Evolutionary conservation across 30 jellyfish, hydroid and myxozoan species (phyloP).

Genomic region (Hydractinia symbiolongicarpus): DNA sequence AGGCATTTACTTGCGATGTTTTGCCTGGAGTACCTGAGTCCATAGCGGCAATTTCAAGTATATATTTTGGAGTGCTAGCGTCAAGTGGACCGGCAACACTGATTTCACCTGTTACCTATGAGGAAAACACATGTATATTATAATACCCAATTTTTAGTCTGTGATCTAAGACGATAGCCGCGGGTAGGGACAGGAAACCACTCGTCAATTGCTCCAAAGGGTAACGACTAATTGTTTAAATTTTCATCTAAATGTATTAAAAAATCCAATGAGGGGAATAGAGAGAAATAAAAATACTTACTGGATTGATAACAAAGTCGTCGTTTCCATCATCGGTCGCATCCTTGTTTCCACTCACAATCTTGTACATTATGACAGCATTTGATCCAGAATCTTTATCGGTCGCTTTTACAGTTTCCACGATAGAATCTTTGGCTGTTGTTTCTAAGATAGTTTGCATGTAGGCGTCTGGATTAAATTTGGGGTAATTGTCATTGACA

Average conservation of each 20-base stretch:
- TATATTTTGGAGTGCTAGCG: constrained; percentile 6
- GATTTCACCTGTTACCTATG: neutral
- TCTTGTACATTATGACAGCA: neutral
- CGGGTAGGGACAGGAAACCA: too few species aligned
- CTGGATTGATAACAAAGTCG: constrained; percentile 9
- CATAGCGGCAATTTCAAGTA: neutral
- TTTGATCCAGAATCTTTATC: constrained; percentile 12
- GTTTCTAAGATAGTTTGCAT: neutral
- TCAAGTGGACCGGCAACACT: neutral
- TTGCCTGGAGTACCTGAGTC: neutral
- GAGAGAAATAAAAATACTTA: neutral
- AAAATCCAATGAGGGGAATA: neutral
- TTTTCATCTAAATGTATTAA: too few species aligned
- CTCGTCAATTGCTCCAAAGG: too few species aligned
- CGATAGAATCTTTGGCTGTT: neutral
- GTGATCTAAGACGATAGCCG: too few species aligned
- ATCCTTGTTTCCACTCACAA: constrained; percentile 8
- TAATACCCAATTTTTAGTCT: too few species aligned
- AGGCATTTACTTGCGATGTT: neutral
- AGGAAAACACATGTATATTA: too few species aligned
- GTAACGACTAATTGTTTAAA: too few species aligned
- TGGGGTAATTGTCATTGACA: constrained; percentile 11
- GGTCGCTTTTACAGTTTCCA: constrained; percentile 6
- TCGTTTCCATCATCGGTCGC: neutral
- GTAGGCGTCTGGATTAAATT: neutral